phyloP scores from a whole-genome alignment of 1,140 invertebrate species.

The Physella acuta region DNA sequence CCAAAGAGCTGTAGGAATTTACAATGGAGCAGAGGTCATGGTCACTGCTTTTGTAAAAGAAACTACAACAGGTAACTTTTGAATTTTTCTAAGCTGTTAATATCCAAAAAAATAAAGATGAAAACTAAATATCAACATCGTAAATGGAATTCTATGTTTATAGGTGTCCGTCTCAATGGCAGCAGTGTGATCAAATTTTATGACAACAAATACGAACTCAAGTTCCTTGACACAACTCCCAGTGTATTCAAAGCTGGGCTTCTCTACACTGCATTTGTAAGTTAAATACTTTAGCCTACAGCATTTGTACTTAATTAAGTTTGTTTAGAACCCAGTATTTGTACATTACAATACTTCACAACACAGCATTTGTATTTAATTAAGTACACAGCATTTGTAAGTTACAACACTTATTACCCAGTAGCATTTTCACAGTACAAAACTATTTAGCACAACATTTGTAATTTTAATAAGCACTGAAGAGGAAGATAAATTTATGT shows the following conservation, averaged over 20 bases:
- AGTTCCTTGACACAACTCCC: slow-evolving; percentile 27
- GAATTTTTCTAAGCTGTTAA: neutral
- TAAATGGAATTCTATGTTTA: neutral
- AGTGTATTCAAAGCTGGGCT: slow-evolving; percentile 35
- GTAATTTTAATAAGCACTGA: too few species aligned
- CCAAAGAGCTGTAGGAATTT: neutral
- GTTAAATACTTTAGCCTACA: too few species aligned
- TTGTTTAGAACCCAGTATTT: too few species aligned
- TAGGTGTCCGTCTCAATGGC: slow-evolving; percentile 14
- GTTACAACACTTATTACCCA: too few species aligned
- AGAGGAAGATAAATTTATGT: too few species aligned
- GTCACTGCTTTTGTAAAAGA: slow-evolving; percentile 25
- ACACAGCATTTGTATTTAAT: too few species aligned
- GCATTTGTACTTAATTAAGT: too few species aligned
- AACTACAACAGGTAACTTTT: slow-evolving; percentile 13
- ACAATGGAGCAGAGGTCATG: slow-evolving; percentile 6
- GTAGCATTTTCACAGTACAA: too few species aligned
- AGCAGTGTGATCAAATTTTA: slow-evolving; percentile 19
- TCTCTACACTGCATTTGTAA: slow-evolving; percentile 31
- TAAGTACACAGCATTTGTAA: too few species aligned
- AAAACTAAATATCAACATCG: neutral
- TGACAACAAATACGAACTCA: slow-evolving; percentile 23
- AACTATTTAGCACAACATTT: too few species aligned
- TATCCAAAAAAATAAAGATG: neutral
- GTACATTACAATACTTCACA: too few species aligned